Evolutionary conservation across 1,140 invertebrate species (phyloP), one percentile per base, ranked within the genome.

Genomic region (Papilio machaon): DNA sequence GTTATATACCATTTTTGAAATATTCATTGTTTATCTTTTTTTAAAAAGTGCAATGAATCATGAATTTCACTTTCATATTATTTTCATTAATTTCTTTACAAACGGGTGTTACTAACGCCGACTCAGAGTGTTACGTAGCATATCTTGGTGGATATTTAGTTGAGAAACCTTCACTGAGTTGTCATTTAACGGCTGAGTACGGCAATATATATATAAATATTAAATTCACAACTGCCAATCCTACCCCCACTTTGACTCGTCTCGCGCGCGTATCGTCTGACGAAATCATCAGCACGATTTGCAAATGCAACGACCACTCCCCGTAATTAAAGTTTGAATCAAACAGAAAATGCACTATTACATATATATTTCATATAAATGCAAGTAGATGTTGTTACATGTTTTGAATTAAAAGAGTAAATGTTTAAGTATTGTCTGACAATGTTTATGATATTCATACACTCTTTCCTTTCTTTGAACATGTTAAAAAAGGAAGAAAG

Each of bases 221-320:
- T 35, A 11, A 67, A 38, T 11, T 67, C 11, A 67, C 64, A 67
- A 30, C 19, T 64, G 23, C 4, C 30, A 67, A 6, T 35, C 3
- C 13, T 67, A 11, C 23, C 64, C 64, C 64, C 64, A 11, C 64
- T 17, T 1, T 30, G 23, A 35, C 11, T 30, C 23, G 11, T 35
- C 3, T 30, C 11, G 23, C 13, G 13, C 64, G 64, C 64, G 23
- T 64, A 30, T 30, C 23, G 64, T 67, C 64, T 67, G 64, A 67
- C 30, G 64, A 67, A 67, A 67, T 67, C 13, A 38, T 67, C 64
- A 30, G 13, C 64, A 67, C 64, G 64, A 67, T 30, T 67, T 67
- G 23, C 23, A 67, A 67, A 67, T 67, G 23, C 13, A 15, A 35
- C 64, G 64, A 67, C 64, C 64, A 67, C 64, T 67, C 60, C 64